A percentile compares a stretch with the other conserved stretches of the same genome.
Conservation (phyloP, 2,797 vertebrate genomes). For the Distichodus sexfasciatus region DNA sequence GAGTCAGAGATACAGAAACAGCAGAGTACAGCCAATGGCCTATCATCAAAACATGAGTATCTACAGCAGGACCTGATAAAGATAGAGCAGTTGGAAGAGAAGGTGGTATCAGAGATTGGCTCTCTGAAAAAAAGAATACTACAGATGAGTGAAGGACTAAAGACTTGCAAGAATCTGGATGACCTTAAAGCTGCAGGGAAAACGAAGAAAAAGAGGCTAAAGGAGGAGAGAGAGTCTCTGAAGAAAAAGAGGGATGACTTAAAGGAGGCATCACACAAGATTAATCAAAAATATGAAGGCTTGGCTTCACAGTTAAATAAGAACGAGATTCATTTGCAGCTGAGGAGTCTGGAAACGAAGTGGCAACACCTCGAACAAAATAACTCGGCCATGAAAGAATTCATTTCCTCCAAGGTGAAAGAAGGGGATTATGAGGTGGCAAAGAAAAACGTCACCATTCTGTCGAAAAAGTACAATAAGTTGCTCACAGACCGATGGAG, state of each 20-base stretch:
- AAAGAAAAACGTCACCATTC: no score
- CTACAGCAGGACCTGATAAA: slow-evolving; percentile 93
- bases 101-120: slow-evolving; percentile 83
- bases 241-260: slow-evolving; percentile 72
- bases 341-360: slow-evolving; percentile 94
- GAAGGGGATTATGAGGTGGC: no score
- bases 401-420: no score
- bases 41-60: slow-evolving; percentile 88
- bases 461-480: no score
- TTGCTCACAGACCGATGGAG: no score
- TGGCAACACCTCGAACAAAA: slow-evolving; percentile 97
- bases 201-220: slow-evolving; percentile 88
- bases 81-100: slow-evolving; percentile 89
- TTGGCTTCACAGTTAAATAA: slow-evolving; percentile 84
- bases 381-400: slow-evolving; percentile 98
- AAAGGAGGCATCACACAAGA: slow-evolving; percentile 76
- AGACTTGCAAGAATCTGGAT: slow-evolving; percentile 83
- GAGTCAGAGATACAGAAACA: no score
- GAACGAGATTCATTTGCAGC: slow-evolving; percentile 90
- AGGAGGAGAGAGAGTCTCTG: slow-evolving; percentile 79
- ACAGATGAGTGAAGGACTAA: slow-evolving; percentile 73
- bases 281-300: slow-evolving; percentile 75
- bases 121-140: slow-evolving; percentile 81
- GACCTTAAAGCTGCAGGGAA: slow-evolving; percentile 80
- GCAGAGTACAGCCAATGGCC: no score